Conservation (phyloP, 2,888 invertebrate species). For the Stegophylla sp. region DNA sequence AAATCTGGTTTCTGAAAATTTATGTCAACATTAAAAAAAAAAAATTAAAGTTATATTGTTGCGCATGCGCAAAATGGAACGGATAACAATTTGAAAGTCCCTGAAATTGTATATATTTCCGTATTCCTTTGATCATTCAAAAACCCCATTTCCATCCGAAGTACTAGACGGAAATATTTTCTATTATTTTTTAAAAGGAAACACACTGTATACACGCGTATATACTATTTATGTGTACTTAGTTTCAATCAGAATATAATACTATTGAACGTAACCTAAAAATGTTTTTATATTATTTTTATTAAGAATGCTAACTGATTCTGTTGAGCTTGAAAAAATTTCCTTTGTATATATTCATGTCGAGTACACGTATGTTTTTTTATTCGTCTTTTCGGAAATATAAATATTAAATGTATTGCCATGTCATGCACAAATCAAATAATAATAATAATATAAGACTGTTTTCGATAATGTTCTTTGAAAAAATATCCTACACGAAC, state of each 20-base stretch:
- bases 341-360: neutral
- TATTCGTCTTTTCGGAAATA: neutral
- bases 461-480: neutral
- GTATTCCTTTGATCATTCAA: too few relatives aligned
- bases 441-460: neutral
- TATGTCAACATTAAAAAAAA: too few relatives aligned
- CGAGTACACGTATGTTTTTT: neutral
- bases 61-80: too few relatives aligned
- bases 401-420: neutral
- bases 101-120: too few relatives aligned
- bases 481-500: constrained; percentile 7
- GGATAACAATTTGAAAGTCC: too few relatives aligned
- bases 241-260: neutral
- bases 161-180: too few relatives aligned
- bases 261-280: neutral
- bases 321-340: neutral
- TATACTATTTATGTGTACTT: too few relatives aligned
- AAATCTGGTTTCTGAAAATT: too few relatives aligned
- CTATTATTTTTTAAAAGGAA: too few relatives aligned
- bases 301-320: constrained; percentile 5
- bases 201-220: too few relatives aligned
- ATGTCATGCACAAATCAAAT: neutral
- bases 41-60: too few relatives aligned
- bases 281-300: constrained; percentile 11
- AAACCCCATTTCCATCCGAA: too few relatives aligned